These are phyloP conservation scores for Tenthredo mesomela DNA, from an alignment of 2,888 invertebrate species.

Conservation along the genomic window DNA sequence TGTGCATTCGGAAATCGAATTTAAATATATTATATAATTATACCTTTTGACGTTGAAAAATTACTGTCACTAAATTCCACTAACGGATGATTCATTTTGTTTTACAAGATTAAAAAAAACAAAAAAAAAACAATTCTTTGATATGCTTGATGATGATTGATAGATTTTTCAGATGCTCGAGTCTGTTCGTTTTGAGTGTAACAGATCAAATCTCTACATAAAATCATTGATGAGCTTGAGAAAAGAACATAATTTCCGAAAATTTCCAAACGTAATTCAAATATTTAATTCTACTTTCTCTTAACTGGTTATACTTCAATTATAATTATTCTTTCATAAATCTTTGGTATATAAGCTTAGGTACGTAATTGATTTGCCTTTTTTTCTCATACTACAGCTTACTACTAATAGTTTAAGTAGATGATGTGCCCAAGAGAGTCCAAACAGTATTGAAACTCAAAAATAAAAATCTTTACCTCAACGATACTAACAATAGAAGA, in stretches of 20 bases:
- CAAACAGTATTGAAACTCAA: not conserved
- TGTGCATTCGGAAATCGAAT: conserved; percentile 6
- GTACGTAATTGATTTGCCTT: not conserved
- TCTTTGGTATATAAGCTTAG: conserved; percentile 21
- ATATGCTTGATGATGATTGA: conserved; percentile 23
- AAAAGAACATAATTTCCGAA: not conserved
- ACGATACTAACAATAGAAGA: not conserved
- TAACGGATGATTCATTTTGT: not conserved
- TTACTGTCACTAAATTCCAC: not conserved
- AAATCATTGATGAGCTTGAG: not conserved
- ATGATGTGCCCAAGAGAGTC: conserved; percentile 3
- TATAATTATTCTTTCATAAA: conserved; percentile 4
- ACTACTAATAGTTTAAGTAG: conserved; percentile 11
- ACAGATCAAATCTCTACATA: not conserved
- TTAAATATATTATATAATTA: not conserved
- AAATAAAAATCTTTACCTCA: not conserved
- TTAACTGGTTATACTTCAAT: not conserved
- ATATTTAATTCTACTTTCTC: not conserved
- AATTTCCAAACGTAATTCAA: conserved; percentile 14
- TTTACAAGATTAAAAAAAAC: not conserved
- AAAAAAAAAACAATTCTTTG: not conserved
- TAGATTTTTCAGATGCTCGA: not conserved
- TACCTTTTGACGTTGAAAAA: not conserved
- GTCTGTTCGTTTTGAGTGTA: not conserved
- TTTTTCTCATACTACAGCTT: not conserved